Evolutionary conservation across 2,888 invertebrate species (phyloP), one percentile per base, ranked within the genome.

Genomic region (Ariolimax columbianus): DNA sequence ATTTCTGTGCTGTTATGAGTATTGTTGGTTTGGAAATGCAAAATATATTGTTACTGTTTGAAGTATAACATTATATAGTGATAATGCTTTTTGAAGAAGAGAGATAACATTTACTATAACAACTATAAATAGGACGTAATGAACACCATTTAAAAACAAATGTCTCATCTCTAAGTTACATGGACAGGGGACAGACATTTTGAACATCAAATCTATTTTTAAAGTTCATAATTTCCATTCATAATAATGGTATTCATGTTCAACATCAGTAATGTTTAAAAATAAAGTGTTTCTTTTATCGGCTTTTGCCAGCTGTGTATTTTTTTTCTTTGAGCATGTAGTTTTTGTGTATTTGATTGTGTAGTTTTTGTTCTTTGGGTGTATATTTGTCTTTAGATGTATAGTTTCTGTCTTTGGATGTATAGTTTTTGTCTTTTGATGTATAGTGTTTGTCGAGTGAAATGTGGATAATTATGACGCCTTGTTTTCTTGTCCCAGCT

Each of bases 21-120:
- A 40, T 72, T 43, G 72, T 43, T n/a, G n/a, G 40, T 40, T 72
- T 26, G 36, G 72, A 40, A 40, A 40, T 72, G 72, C 38, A 72
- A 72, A 26, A n/a, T 40, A 72, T 72, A 26, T 40, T 72, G 14
- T 43, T 38, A 26, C 7, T 40, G 0, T 72, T 38, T 40, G 4
- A 30, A 17, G 33, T 30, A 33, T 33, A 33, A 33, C 9, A 14
- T 17, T 68, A 68, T 68, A 36, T 68, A 19, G 19, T 68, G 33
- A 30, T 6, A 43, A 11, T 9, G 4, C 19, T 14, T 6, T 43
- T 40, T 26, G 51, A 77, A 30, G 51, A 77, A 77, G 47, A 30
- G 51, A 51, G 51, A 77, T 4, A 77, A 9, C 3, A 72, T n/a
- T 1, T 47, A 30, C 11, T 47, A 51, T n/a, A n/a, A 33, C 43